A percentile compares a stretch with the other conserved stretches of the same genome.
These are phyloP conservation scores for Acrobasis consociella DNA, from an alignment of 2,888 invertebrate genomes.

Conservation along the genomic window DNA sequence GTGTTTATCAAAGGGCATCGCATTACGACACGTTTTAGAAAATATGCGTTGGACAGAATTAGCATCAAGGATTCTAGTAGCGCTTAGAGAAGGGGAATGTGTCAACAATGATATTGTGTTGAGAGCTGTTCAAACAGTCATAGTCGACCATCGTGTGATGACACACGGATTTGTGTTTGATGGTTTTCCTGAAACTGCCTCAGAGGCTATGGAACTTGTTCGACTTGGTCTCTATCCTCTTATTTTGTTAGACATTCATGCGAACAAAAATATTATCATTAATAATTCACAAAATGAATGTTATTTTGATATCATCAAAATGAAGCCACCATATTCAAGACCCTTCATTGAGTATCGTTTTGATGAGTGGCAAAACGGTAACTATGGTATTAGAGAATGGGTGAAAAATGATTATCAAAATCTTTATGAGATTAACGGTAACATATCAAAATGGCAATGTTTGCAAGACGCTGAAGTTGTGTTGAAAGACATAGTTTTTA, in stretches of 20 bases:
- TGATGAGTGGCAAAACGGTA: conserved; percentile 62
- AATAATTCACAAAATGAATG: conserved; percentile 67
- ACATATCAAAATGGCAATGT: conserved; percentile 80
- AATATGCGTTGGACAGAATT: conserved; percentile 78
- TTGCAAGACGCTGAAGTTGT: conserved; percentile 65
- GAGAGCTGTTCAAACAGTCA: conserved; percentile 77
- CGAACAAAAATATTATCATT: conserved; percentile 55
- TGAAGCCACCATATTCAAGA: conserved; percentile 58
- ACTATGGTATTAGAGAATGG: conserved; percentile 69
- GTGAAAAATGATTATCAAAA: conserved; percentile 81
- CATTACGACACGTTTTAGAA: conserved; percentile 73
- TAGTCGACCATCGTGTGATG: conserved; percentile 69
- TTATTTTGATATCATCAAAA: conserved; percentile 54
- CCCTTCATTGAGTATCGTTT: conserved; percentile 69
- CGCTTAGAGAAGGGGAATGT: conserved; percentile 66
- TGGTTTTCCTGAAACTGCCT: conserved; percentile 81
- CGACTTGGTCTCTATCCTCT: conserved; percentile 81
- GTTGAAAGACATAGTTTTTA: conserved; percentile 58
- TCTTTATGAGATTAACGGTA: conserved; percentile 70
- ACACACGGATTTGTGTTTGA: conserved; percentile 85
- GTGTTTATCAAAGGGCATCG: conserved; percentile 79
- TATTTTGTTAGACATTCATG: conserved; percentile 79
- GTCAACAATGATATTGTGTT: conserved; percentile 70
- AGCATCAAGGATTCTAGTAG: conserved; percentile 61
- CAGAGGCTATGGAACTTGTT: conserved; percentile 74